These are phyloP conservation scores for Cynodonichthys magdalenae DNA, from an alignment of 2,797 vertebrate genomes.

Conservation along the genomic window DNA sequence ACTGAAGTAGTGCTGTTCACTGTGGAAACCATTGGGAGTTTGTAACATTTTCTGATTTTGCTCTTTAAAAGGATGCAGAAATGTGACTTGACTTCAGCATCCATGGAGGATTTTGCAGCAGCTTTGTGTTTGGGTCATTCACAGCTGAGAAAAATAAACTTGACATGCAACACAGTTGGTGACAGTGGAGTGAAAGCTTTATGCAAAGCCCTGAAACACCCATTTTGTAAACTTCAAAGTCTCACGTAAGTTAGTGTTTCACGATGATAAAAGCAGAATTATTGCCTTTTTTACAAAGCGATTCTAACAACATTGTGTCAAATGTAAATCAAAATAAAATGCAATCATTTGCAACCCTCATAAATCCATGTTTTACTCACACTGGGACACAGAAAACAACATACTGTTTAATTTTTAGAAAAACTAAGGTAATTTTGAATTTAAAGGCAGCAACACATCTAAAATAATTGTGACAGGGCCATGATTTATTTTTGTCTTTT, in stretches of 20 bases:
- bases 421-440: too few species aligned
- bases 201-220: constrained; percentile 76
- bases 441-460: too few species aligned
- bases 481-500: too few species aligned
- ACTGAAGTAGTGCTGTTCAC: not conserved
- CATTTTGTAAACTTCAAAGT: constrained; percentile 69
- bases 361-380: too few species aligned
- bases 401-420: too few species aligned
- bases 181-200: constrained; percentile 75
- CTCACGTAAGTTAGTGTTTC: constrained; percentile 59
- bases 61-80: constrained; percentile 72
- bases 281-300: too few species aligned
- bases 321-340: too few species aligned
- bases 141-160: constrained; percentile 75
- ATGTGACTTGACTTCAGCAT: constrained; percentile 75
- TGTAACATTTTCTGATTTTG: not conserved
- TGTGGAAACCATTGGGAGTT: not conserved
- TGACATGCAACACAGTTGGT: constrained; percentile 74
- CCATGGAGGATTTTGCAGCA: constrained; percentile 77
- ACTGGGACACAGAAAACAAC: too few species aligned
- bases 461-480: too few species aligned
- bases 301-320: too few species aligned
- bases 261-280: not conserved
- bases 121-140: constrained; percentile 74
- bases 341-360: too few species aligned